A percentile compares a stretch with the other conserved stretches of the same genome.
Evolutionary conservation across 2,797 vertebrate genomes (phyloP).

Genomic region (Sitta carolinensis): DNA sequence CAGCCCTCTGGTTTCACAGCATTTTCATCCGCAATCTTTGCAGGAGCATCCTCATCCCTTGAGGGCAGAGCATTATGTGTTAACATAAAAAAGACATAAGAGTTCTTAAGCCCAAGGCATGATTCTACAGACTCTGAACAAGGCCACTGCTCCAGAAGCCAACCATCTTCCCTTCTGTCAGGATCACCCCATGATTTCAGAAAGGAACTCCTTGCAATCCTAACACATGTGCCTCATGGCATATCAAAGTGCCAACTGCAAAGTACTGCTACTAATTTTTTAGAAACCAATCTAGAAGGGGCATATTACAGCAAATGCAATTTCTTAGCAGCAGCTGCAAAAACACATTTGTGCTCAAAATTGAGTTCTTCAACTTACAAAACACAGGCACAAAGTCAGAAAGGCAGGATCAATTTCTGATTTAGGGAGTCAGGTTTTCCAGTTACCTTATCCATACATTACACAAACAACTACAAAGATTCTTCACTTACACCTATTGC

Average conservation of each 20-base stretch:
- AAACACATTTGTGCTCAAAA: background rate
- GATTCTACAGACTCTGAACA: background rate
- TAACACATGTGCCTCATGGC: background rate
- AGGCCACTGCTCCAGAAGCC: background rate
- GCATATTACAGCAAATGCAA: background rate
- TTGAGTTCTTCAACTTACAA: background rate
- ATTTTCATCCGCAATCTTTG: conserved; percentile 89
- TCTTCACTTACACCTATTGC: background rate
- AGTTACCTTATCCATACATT: background rate
- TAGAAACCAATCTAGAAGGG: background rate
- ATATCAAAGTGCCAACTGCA: background rate
- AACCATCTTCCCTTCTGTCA: background rate
- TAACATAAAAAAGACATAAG: background rate
- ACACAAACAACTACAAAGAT: background rate
- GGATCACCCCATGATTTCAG: background rate
- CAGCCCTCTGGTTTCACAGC: conserved; percentile 95
- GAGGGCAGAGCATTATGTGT: background rate
- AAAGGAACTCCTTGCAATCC: background rate
- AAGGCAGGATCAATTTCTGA: background rate
- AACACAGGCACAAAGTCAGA: background rate
- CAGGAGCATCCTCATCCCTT: conserved; percentile 97
- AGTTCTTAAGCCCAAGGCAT: background rate
- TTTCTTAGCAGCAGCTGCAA: background rate
- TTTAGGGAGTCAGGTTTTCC: background rate
- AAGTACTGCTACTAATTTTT: background rate